Conservation (phyloP, 2,113 vertebrate genomes). For the Gambusia holbrooki region DNA sequence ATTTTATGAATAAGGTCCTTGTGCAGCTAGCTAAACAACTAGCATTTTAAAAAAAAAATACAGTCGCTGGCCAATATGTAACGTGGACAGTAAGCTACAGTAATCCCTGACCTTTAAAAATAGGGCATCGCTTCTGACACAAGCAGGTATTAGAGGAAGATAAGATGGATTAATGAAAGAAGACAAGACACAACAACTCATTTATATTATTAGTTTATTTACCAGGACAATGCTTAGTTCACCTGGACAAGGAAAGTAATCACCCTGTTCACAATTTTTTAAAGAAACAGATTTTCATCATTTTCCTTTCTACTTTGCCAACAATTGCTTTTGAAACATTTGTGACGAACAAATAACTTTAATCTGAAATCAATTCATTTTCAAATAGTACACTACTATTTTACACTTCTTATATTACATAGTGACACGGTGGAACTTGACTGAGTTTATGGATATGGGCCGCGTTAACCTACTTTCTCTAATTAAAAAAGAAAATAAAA, state of each 20-base stretch:
- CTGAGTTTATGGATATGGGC: constrained; percentile 1
- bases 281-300: neutral
- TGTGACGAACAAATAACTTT: neutral
- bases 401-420: neutral
- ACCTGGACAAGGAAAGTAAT: constrained; percentile 25
- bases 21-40: neutral
- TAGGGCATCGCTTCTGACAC: constrained; percentile 38
- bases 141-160: constrained; percentile 60
- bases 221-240: constrained; percentile 50
- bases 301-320: neutral
- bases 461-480: neutral
- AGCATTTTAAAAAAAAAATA: neutral
- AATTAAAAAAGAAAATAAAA: neutral
- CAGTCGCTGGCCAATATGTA: constrained; percentile 7
- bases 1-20: neutral
- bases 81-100: constrained; percentile 19
- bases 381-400: neutral
- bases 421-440: neutral
- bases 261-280: neutral
- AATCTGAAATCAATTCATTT: neutral
- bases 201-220: constrained; percentile 64
- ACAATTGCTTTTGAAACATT: neutral
- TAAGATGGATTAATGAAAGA: constrained; percentile 66
- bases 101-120: constrained; percentile 56
- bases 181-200: constrained; percentile 50